Evolutionary conservation across 2,113 vertebrate genomes (phyloP).

Genomic region (Aythya baeri): DNA sequence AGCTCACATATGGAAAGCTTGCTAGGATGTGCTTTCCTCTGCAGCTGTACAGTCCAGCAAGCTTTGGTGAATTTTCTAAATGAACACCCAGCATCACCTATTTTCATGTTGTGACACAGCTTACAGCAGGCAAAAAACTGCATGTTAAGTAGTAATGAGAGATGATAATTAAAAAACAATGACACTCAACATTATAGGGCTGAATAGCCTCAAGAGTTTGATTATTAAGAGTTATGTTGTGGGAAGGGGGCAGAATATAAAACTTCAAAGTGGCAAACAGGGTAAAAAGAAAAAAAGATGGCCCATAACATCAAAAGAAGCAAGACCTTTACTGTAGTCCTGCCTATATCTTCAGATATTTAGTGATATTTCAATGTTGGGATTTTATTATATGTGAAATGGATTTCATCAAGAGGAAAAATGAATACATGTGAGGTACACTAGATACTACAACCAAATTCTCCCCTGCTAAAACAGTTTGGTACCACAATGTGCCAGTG

Average conservation of each 20-base stretch:
- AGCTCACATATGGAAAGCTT: background rate
- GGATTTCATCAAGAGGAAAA: background rate
- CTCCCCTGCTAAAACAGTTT: background rate
- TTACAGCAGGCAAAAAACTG: background rate
- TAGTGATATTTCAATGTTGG: background rate
- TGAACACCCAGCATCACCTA: background rate
- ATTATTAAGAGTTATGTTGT: background rate
- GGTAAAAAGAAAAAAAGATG: background rate
- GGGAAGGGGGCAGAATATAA: background rate
- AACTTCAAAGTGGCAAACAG: background rate
- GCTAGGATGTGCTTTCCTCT: background rate
- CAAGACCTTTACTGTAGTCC: background rate
- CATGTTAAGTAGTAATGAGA: background rate
- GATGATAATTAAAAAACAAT: background rate
- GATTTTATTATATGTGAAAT: background rate
- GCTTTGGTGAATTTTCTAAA: background rate
- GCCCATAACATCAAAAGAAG: background rate
- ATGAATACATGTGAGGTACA: background rate
- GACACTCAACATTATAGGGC: background rate
- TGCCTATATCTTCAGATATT: background rate
- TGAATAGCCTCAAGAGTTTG: background rate
- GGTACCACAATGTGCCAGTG: background rate
- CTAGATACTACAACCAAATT: background rate
- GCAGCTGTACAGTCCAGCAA: background rate
- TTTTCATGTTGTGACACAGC: background rate